Percentiles rank a stretch among this genome's conserved stretches.
phyloP scores from a whole-genome alignment of 2,797 vertebrate genomes.

The Mus minutoides region DNA sequence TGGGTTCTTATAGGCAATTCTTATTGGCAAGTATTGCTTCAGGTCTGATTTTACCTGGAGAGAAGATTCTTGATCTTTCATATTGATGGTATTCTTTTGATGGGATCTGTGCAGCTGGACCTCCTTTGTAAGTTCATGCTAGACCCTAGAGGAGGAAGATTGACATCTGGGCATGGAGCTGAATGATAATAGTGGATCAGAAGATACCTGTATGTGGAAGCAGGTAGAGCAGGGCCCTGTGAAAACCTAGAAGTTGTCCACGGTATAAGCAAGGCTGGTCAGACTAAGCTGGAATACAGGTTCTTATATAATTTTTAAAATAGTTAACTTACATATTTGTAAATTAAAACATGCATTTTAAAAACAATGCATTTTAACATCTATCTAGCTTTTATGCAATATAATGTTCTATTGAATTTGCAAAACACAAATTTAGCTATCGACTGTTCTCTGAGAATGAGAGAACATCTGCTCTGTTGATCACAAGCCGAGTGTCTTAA shows the following conservation, averaged over 20 bases:
- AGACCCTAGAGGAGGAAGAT: background rate
- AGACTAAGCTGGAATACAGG: background rate
- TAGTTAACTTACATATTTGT: background rate
- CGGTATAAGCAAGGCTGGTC: background rate
- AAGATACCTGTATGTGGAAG: background rate
- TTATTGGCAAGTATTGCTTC: background rate
- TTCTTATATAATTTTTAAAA: background rate
- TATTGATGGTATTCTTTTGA: background rate
- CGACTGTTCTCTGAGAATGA: background rate
- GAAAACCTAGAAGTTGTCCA: background rate
- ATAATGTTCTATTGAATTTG: background rate
- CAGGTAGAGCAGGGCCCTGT: background rate
- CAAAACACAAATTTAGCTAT: background rate
- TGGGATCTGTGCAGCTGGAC: background rate
- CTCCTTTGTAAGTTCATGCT: background rate
- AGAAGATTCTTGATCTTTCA: background rate
- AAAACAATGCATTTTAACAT: background rate
- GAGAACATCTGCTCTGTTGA: background rate
- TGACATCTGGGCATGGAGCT: background rate
- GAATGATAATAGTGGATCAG: background rate
- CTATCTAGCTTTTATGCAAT: background rate
- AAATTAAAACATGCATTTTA: slow-evolving; percentile 19
- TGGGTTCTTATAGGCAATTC: background rate
- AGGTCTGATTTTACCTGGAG: background rate
- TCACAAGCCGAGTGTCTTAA: background rate